phyloP scores from a whole-genome alignment of 2,888 invertebrate species.

The Oxycera nigricornis region DNA sequence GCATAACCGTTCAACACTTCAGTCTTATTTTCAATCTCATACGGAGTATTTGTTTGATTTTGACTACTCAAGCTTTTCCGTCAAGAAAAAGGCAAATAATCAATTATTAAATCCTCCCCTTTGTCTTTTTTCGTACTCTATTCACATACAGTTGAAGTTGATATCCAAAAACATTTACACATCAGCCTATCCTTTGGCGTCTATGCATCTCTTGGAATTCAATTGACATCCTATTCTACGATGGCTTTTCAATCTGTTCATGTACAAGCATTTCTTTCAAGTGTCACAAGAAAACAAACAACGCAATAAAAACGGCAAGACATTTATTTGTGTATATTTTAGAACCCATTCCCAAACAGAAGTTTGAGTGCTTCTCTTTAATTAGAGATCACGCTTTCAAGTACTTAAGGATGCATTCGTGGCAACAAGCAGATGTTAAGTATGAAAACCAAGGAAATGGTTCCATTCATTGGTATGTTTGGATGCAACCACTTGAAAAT shows the following conservation, averaged over 20 bases:
- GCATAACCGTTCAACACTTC: too few relatives aligned
- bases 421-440: conserved; percentile 8
- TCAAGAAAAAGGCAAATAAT: too few relatives aligned
- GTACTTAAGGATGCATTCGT: not conserved
- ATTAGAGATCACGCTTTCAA: conserved; percentile 21
- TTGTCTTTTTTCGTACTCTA: too few relatives aligned
- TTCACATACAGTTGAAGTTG: too few relatives aligned
- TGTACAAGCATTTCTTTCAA: not conserved
- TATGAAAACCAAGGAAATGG: not conserved
- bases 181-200: too few relatives aligned
- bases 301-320: not conserved
- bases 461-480: not conserved
- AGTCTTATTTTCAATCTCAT: too few relatives aligned
- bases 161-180: too few relatives aligned
- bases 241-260: not conserved
- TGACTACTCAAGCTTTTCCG: too few relatives aligned
- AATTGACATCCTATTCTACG: not conserved
- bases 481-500: not conserved
- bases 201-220: too few relatives aligned
- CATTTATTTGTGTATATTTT: not conserved
- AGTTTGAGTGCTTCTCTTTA: conserved; percentile 1
- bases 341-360: not conserved
- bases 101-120: too few relatives aligned
- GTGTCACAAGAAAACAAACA: not conserved
- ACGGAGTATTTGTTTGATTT: too few relatives aligned